Evolutionary conservation across 2,113 vertebrate genomes (phyloP).

Genomic region (Bungarus multicinctus): DNA sequence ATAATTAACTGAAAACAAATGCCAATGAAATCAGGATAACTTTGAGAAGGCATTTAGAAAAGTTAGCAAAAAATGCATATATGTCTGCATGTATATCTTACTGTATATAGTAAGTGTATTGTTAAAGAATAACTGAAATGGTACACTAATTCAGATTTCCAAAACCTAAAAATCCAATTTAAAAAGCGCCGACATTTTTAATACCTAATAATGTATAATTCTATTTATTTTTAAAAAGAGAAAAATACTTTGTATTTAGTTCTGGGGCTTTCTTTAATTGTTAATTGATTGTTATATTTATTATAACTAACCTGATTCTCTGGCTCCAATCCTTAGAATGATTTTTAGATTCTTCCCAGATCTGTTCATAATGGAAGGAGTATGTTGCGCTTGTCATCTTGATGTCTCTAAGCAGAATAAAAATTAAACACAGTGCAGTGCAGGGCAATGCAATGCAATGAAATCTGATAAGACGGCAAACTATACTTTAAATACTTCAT

Average conservation of each 20-base stretch:
- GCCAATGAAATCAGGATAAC: not conserved
- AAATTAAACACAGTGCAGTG: not conserved
- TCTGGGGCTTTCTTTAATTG: not conserved
- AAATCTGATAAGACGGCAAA: not conserved
- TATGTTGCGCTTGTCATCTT: slow-evolving; percentile 7
- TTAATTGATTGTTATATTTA: not conserved
- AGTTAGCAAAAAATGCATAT: not conserved
- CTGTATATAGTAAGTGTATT: not conserved
- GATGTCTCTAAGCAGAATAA: slow-evolving; percentile 11
- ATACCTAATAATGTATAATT: not conserved
- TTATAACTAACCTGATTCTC: slow-evolving; percentile 12
- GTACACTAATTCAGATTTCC: not conserved
- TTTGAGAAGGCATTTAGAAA: not conserved
- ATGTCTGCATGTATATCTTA: not conserved
- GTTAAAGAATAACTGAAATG: not conserved
- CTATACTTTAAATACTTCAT: not conserved
- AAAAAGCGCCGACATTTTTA: not conserved
- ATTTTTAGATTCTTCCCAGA: slow-evolving; percentile 15
- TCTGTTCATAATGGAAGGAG: slow-evolving; percentile 14
- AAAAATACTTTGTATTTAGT: not conserved
- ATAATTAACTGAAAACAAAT: not conserved
- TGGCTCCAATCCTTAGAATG: slow-evolving; percentile 2
- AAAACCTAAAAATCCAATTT: not conserved
- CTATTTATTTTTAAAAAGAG: not conserved
- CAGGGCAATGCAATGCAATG: too few relatives aligned